Percentiles rank a stretch among this genome's conserved stretches.
Evolutionary conservation across 2,888 invertebrate genomes (phyloP).

Genomic region (Endomychus coccineus): DNA sequence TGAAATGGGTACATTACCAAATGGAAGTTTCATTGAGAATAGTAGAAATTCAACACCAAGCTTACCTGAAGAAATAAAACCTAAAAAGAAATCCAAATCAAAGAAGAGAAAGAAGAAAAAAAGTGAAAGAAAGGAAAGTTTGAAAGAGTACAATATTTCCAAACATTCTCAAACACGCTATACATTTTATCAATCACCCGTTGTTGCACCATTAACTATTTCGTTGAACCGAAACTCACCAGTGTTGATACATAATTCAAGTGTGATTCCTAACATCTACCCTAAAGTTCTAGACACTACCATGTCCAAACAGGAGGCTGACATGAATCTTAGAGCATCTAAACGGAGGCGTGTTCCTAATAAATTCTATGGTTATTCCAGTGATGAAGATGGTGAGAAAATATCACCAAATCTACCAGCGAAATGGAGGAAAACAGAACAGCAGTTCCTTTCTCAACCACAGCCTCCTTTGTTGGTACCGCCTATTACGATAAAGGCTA

Average conservation of each 20-base stretch:
- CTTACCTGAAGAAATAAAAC: conserved; percentile 49
- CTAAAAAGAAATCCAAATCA: conserved; percentile 57
- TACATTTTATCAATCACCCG: conserved; percentile 21
- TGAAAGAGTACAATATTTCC: background rate
- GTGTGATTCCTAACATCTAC: conserved; percentile 17
- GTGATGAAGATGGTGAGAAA: conserved; percentile 64
- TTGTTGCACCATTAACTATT: conserved; percentile 35
- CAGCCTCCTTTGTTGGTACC: conserved; percentile 31
- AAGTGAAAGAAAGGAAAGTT: conserved; percentile 35
- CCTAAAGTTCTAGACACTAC: conserved; percentile 10
- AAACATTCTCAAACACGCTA: conserved; percentile 3
- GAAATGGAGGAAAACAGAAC: conserved; percentile 68
- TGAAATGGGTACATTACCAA: conserved; percentile 51
- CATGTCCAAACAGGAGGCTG: conserved; percentile 10
- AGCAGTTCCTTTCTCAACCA: background rate
- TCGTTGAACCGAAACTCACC: conserved; percentile 35
- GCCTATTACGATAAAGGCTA: conserved; percentile 39
- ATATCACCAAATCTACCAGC: conserved; percentile 55
- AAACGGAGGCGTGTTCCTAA: conserved; percentile 76
- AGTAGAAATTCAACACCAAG: conserved; percentile 60
- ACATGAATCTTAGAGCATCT: conserved; percentile 59
- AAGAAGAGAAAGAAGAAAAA: conserved; percentile 48
- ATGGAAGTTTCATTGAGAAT: conserved; percentile 50
- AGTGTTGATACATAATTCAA: conserved; percentile 20
- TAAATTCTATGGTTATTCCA: conserved; percentile 81